Evolutionary conservation across 2,888 invertebrate species (phyloP).

Genomic region (Drosophila birchii): DNA sequence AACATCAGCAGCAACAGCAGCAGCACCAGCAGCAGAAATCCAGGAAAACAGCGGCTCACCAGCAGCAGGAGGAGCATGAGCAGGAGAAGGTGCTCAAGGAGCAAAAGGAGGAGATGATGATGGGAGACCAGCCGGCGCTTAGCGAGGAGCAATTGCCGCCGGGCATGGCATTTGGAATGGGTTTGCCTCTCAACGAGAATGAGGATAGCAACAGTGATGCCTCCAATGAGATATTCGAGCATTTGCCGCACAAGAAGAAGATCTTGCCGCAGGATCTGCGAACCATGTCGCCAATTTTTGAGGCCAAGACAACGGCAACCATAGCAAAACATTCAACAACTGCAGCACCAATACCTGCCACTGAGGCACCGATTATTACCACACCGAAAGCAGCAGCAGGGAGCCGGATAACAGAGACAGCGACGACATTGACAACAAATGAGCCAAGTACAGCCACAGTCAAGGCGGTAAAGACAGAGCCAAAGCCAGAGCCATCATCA

Average conservation of each 20-base stretch:
- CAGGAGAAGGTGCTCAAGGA: slow-evolving; percentile 23
- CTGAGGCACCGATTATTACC: background rate
- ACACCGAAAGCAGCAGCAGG: slow-evolving; percentile 23
- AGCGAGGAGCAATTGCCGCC: slow-evolving; percentile 62
- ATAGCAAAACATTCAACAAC: slow-evolving; percentile 28
- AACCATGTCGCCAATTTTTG: slow-evolving; percentile 62
- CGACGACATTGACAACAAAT: slow-evolving; percentile 26
- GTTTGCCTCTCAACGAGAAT: slow-evolving; percentile 24
- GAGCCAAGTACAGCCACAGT: slow-evolving; percentile 29
- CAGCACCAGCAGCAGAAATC: slow-evolving; percentile 39
- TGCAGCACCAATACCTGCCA: slow-evolving; percentile 8
- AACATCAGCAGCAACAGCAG: slow-evolving; percentile 45
- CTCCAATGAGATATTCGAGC: slow-evolving; percentile 82
- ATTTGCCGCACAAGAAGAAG: slow-evolving; percentile 83
- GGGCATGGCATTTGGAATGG: slow-evolving; percentile 21
- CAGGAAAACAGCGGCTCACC: slow-evolving; percentile 18
- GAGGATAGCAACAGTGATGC: slow-evolving; percentile 70
- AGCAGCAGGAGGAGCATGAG: slow-evolving; percentile 24
- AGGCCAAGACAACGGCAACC: slow-evolving; percentile 17
- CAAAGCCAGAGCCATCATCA: slow-evolving; percentile 2
- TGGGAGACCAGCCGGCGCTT: slow-evolving; percentile 83
- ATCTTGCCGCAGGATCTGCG: slow-evolving; percentile 78
- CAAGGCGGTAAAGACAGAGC: background rate
- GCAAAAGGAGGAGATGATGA: slow-evolving; percentile 80
- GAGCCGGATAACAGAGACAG: slow-evolving; percentile 4